Evolutionary conservation across 2,113 vertebrate species (phyloP).

Genomic region (Beaufortia kweichowensis): DNA sequence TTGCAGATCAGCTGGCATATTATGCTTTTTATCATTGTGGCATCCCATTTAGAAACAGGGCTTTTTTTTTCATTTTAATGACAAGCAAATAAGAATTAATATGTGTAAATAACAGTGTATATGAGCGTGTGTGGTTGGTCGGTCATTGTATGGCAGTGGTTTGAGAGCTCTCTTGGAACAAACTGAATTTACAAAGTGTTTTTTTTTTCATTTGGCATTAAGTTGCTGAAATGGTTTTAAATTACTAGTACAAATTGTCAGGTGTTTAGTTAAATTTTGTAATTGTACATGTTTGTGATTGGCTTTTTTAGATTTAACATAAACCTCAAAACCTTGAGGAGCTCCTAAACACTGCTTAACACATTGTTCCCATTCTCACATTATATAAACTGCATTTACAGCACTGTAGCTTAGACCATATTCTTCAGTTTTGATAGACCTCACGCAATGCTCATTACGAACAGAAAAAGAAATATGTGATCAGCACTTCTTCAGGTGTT

Average conservation of each 20-base stretch:
- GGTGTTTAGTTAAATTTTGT: background rate
- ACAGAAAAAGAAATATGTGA: background rate
- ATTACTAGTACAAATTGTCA: background rate
- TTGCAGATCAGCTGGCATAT: conserved; percentile 8
- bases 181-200: background rate
- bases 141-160: conserved; percentile 11
- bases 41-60: background rate
- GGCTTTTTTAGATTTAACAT: background rate
- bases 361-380: conserved; percentile 9
- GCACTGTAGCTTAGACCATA: background rate
- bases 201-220: background rate
- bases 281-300: conserved; percentile 5
- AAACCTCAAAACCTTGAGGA: background rate
- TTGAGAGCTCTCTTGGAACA: background rate
- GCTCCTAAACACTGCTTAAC: conserved; percentile 17
- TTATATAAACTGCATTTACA: background rate
- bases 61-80: conserved; percentile 34
- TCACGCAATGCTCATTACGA: background rate
- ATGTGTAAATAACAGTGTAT: background rate
- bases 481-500: background rate
- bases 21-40: conserved; percentile 10
- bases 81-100: conserved; percentile 8
- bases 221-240: background rate
- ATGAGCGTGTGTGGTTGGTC: conserved; percentile 2
- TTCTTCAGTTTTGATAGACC: background rate